A percentile compares a stretch with the other conserved stretches of the same genome.
phyloP scores from a whole-genome alignment of 2,888 invertebrate species.

The Thecophora atra region DNA sequence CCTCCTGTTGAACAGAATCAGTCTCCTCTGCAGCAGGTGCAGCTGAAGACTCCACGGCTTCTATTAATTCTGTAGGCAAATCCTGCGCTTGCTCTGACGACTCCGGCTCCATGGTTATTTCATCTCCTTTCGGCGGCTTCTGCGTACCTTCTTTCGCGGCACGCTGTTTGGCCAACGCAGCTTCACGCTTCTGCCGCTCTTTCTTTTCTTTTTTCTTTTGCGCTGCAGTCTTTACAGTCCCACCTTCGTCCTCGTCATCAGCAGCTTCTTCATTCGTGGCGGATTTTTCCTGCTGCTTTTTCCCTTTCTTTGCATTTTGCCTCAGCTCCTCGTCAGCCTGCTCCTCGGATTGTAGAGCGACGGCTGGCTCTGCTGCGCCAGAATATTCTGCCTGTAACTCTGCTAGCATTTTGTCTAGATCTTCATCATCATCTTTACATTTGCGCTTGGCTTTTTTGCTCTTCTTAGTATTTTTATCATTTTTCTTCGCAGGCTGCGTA shows the following conservation, averaged over 20 bases:
- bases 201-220: slow-evolving; percentile 92
- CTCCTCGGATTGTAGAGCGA: slow-evolving; percentile 59
- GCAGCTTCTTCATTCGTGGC: slow-evolving; percentile 52
- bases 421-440: slow-evolving; percentile 77
- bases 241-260: slow-evolving; percentile 68
- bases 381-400: slow-evolving; percentile 83
- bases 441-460: slow-evolving; percentile 78
- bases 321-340: slow-evolving; percentile 61
- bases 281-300: slow-evolving; percentile 41
- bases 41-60: slow-evolving; percentile 46
- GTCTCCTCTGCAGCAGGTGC: slow-evolving; percentile 50
- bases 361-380: slow-evolving; percentile 71
- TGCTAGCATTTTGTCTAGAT: slow-evolving; percentile 83
- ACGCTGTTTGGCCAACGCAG: slow-evolving; percentile 67
- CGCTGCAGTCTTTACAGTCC: slow-evolving; percentile 80
- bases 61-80: slow-evolving; percentile 51
- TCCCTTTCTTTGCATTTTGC: slow-evolving; percentile 55
- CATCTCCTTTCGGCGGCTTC: slow-evolving; percentile 48
- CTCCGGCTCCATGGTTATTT: slow-evolving; percentile 42
- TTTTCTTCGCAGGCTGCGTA: slow-evolving; percentile 65
- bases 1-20: slow-evolving; percentile 34
- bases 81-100: slow-evolving; percentile 51
- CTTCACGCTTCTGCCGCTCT: slow-evolving; percentile 79
- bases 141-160: slow-evolving; percentile 59
- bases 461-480: slow-evolving; percentile 70